phyloP scores from a whole-genome alignment of 1,140 invertebrate species.

The roundworm (Caenorhabditis elegans) region DNA sequence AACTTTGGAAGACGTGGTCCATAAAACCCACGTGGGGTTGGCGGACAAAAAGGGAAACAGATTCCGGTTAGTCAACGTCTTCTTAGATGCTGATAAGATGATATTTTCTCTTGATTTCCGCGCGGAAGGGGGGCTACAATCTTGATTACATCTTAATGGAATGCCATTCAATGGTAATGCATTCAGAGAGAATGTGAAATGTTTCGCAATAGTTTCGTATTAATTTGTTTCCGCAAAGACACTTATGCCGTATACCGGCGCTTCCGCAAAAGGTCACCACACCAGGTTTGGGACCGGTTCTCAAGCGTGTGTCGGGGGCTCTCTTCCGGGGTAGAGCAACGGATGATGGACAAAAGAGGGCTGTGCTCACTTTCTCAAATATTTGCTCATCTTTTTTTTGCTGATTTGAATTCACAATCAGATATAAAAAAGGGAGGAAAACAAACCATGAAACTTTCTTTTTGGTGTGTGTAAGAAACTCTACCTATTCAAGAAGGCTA shows the following conservation, averaged over 20 bases:
- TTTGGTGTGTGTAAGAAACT: neutral
- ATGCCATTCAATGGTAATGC: too few relatives aligned
- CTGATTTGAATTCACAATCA: too few relatives aligned
- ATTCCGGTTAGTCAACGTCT: neutral
- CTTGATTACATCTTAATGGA: too few relatives aligned
- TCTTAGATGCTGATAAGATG: neutral
- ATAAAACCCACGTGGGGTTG: too few relatives aligned
- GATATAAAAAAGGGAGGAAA: too few relatives aligned
- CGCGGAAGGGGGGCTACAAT: too few relatives aligned
- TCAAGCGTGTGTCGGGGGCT: too few relatives aligned
- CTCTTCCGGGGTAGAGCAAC: neutral
- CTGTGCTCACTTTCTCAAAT: neutral
- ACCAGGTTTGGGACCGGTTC: neutral
- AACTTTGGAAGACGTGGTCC: too few relatives aligned
- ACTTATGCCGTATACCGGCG: neutral
- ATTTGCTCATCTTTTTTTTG: neutral
- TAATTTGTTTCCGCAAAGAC: neutral
- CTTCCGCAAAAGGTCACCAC: conserved; percentile 24
- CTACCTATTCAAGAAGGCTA: too few relatives aligned
- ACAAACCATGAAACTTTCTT: neutral
- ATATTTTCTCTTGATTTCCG: too few relatives aligned
- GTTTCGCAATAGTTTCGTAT: neutral
- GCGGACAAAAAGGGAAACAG: too few relatives aligned
- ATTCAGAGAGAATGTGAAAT: neutral
- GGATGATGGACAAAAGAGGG: neutral